Base-by-base conservation (phyloP, 2,113 vertebrate genomes). In the Neotoma lepida region DNA sequence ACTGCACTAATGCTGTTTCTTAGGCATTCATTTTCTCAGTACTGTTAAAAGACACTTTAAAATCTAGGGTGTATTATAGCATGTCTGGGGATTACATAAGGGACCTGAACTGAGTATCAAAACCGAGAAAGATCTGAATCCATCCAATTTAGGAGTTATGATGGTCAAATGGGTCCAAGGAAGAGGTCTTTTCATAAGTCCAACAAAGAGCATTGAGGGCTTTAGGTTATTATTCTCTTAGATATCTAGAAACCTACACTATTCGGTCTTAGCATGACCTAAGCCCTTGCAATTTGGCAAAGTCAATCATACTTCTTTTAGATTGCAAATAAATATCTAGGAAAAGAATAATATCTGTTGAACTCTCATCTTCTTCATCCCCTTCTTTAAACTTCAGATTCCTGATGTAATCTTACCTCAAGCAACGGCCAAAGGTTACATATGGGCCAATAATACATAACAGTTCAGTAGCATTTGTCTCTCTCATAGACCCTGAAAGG, bases 201-300 rank as follows among this genome's bases (percentile, higher is more conserved):
- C 12, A 84, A 80, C 58, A 63, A 93, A 39, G 9, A n/a, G 35
- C 14, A 74, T 70, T 68, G 91, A 70, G 64, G 74, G 26, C 70
- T 93, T 13, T 0, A 90, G 20, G 51, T 39, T 58, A 56, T 56
- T n/a, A 81, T 58, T 88, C 68, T 70, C 58, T 51, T 89, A 22
- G 56, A 44, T 94, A 89, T 88, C 35, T 88, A 54, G 64, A 92
- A 49, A 91, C 39, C n/a, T 89, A 54, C 18, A 46, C 84, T 92
- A 85, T 64, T 91, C 93, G 70, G 35, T 56, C 18, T 82, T 41
- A 94, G 33, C 18, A 90, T 41, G 76, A 73, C n/a, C 64, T 70
- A 93, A 84, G 93, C 54, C 22, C 93, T 90, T 49, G 46, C 7
- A 88, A 97, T 41, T 93, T 88, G 54, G 30, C 20, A 88, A 97